Base-by-base conservation (phyloP, 2,888 invertebrate species). In the Mycogona germanica region DNA sequence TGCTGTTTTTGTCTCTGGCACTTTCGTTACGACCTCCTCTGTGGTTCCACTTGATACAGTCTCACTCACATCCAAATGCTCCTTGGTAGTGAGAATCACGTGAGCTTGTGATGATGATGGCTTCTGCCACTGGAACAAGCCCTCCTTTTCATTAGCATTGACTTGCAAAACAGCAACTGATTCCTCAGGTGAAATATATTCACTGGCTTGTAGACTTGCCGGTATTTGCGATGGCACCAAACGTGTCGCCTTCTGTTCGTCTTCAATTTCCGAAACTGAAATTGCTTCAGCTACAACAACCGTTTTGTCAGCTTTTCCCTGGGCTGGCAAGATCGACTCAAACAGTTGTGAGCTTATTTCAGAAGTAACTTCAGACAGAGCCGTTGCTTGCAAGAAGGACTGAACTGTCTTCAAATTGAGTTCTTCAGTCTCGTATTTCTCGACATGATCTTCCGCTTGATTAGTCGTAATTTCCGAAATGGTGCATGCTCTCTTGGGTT, bases 401-500 rank as follows among this genome's bases (percentile, higher is more conserved):
- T 23, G 6, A 19, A 26, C 30, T 7, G 29, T 28, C 23, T 49
- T 49, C 2, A 32, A 29, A 5, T 30, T 4, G 38, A 28, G 26
- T 29, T 48, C 49, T 12, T 21, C 19, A 2, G 14, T 19, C 14
- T 49, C 38, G 12, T 44, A 45, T 4, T 29, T 32, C n/a, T 44
- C 40, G 28, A 62, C 47, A 9, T 51, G 12, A 25, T 58, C 59
- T 21, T 59, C 60, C 9, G 48, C 38, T 29, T 51, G 50, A 23
- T 55, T 55, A 6, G 47, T 46, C 38, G 57, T 57, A 4, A 55
- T 59, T 44, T 62, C 58, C 3, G 30, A 45, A 7, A 62, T 37
- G 23, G 55, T 53, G 37, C 60, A 44, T 2, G 59, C 48, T 28
- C 57, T 51, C 23, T 46, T 49, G 17, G 55, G 28, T 6, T 49